Conservation (phyloP, 2,113 vertebrate species). For the Solenodon paradoxus region DNA sequence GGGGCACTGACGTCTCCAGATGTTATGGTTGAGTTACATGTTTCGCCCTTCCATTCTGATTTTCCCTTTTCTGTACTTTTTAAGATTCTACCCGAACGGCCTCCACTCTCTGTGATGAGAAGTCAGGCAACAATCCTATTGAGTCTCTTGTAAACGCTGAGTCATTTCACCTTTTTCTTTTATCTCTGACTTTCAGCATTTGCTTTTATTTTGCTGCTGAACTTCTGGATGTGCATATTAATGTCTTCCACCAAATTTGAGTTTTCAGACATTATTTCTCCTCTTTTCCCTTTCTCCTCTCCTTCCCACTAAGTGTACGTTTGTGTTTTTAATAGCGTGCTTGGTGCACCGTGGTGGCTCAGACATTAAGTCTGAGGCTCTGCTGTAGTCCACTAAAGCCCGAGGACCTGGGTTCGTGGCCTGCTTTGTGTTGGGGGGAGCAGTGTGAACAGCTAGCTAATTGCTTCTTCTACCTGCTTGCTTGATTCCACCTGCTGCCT, state of each 20-base stretch:
- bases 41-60: background rate
- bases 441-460: too few species aligned
- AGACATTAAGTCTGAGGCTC: too few species aligned
- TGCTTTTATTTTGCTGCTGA: background rate
- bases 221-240: too few species aligned
- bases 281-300: background rate
- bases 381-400: too few species aligned
- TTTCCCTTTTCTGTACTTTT: background rate
- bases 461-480: too few species aligned
- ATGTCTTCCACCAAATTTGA: too few species aligned
- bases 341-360: too few species aligned
- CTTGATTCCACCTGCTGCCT: too few species aligned
- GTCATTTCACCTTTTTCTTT: background rate
- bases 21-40: background rate
- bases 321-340: background rate
- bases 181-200: background rate
- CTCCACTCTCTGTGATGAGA: background rate
- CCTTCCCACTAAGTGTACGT: background rate
- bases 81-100: background rate
- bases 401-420: too few species aligned
- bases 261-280: background rate
- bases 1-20: background rate
- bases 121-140: background rate
- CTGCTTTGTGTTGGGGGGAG: too few species aligned
- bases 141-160: background rate